Base-by-base conservation (phyloP, 2,888 invertebrate genomes). In the Drosophila stalkeri region DNA sequence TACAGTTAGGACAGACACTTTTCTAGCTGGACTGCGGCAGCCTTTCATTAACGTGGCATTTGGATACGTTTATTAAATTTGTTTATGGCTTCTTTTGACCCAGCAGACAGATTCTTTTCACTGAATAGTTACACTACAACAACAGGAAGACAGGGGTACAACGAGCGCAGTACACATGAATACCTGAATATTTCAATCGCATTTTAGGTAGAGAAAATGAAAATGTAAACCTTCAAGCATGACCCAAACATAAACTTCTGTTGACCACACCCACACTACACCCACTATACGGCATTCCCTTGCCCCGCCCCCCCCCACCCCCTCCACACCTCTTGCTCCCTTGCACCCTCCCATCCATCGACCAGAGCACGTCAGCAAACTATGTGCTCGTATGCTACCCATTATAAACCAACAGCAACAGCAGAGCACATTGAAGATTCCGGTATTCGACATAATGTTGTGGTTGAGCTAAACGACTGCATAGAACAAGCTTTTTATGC, bases 401-500 rank as follows among this genome's bases (percentile, higher is more conserved):
- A 77, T 70, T 77, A 65, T 55, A 76, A 71, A 76, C 20, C 20
- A 70, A 27, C 37, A 65, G n/a, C 66, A 64, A 35, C 52, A 71
- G 47, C 39, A 51, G 62, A 84, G 89, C 84, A 88, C 86, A 85
- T 89, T 86, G 90, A 85, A 85, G 85, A 85, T 88, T 89, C 84
- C 77, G 81, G 82, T 77, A 86, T 89, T 86, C 89, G 90, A 86
- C 90, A 86, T 89, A 90, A 86, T 86, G 90, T 90, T 90, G 90
- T 90, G 90, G 86, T 90, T 86, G 72, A 79, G 77, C 86, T 90
- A 90, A 90, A 90, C 87, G 86, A 90, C 89, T 86, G 86, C 89
- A 86, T 86, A 81, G 89, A 86, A 79, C 89, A 90, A 75, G 90
- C 90, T 82, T 85, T 85, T 85, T 85, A 85, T 86, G 79, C 71